Conservation (phyloP, 2,113 vertebrate genomes). For the Oryzias celebensis region DNA sequence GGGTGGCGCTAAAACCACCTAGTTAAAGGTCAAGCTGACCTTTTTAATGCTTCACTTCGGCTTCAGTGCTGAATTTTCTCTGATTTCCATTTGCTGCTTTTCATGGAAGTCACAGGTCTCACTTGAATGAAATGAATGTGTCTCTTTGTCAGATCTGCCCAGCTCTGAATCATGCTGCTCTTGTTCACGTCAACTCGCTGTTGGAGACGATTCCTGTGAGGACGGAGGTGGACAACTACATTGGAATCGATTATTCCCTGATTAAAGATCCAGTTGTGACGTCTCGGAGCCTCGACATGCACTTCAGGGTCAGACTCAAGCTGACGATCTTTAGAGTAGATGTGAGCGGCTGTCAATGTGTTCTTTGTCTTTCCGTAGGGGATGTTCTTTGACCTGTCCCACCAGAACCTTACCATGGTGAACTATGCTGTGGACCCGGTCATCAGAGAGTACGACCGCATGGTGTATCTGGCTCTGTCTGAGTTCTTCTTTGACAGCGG, state of each 20-base stretch:
- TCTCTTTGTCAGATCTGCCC: conserved; percentile 87
- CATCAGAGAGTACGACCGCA: conserved; percentile 84
- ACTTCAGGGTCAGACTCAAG: conserved; percentile 85
- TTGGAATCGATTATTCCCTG: conserved; percentile 95
- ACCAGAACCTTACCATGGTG: conserved; percentile 71
- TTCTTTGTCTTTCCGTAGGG: conserved; percentile 73
- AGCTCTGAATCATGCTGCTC: conserved; percentile 82
- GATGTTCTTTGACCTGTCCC: conserved; percentile 83
- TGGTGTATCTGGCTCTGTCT: conserved; percentile 91
- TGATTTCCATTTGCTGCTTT: too few relatives aligned
- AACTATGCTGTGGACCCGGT: conserved; percentile 83
- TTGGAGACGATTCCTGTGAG: conserved; percentile 91
- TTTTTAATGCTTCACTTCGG: too few relatives aligned
- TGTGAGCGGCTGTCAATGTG: background rate
- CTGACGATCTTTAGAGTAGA: background rate
- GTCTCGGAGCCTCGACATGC: conserved; percentile 82
- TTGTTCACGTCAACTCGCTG: conserved; percentile 86
- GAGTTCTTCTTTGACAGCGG: conserved; percentile 96
- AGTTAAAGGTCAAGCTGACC: too few relatives aligned
- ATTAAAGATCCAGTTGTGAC: conserved; percentile 83
- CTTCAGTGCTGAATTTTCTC: too few relatives aligned
- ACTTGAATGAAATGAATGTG: background rate
- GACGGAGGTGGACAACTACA: conserved; percentile 80
- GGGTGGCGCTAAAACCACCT: too few relatives aligned
- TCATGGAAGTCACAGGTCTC: too few relatives aligned